Conservation (phyloP, 2,888 invertebrate genomes). For the Thyatira batis region DNA sequence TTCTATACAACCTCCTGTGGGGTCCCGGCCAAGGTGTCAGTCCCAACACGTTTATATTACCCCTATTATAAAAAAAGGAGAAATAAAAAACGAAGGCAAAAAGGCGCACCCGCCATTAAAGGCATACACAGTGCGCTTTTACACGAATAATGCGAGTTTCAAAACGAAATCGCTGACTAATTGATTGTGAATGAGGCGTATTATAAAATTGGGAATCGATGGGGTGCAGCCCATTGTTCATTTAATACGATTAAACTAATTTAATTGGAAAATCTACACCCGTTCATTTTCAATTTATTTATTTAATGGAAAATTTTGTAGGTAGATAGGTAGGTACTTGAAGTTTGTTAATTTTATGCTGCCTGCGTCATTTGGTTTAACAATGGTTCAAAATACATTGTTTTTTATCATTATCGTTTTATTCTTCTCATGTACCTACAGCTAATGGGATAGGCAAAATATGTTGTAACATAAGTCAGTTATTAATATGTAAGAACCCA, state of each 20-base stretch:
- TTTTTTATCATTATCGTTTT: background rate
- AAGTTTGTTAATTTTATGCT: too few relatives aligned
- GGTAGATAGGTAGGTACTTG: background rate
- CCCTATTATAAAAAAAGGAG: slow-evolving; percentile 68
- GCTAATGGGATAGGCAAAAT: background rate
- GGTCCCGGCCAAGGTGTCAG: slow-evolving; percentile 77
- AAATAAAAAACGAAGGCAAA: slow-evolving; percentile 57
- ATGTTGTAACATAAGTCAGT: background rate
- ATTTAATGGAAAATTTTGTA: background rate
- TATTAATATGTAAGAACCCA: slow-evolving; percentile 5
- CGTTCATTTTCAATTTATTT: background rate
- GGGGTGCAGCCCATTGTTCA: slow-evolving; percentile 42
- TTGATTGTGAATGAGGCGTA: slow-evolving; percentile 66
- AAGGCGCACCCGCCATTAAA: slow-evolving; percentile 62
- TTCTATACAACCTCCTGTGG: slow-evolving; percentile 67
- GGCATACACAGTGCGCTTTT: slow-evolving; percentile 56
- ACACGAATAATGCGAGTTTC: slow-evolving; percentile 62
- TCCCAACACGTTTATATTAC: slow-evolving; percentile 76
- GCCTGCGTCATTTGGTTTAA: background rate
- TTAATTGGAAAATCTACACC: slow-evolving; percentile 18
- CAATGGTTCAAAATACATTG: background rate
- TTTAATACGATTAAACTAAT: slow-evolving; percentile 33
- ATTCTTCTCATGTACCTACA: background rate
- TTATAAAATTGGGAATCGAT: slow-evolving; percentile 62
- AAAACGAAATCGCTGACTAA: slow-evolving; percentile 73